Conservation (phyloP, 2,888 invertebrate species). For the Metallyticus violacea region DNA sequence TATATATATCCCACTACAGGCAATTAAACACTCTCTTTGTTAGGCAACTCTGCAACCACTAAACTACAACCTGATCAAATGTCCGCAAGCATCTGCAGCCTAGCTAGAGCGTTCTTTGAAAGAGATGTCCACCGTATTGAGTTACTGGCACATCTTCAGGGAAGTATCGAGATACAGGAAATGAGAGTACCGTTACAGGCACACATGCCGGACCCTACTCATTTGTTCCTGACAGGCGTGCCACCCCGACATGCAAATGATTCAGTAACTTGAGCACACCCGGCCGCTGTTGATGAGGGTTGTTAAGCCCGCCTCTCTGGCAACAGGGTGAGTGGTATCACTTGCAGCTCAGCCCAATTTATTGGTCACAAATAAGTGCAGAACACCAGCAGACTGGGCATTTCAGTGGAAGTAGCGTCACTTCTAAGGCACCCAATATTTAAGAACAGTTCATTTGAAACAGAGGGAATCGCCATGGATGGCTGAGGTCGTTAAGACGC, state of each 20-base stretch:
- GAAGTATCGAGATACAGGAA: background rate
- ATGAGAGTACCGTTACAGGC: background rate
- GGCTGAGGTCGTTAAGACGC: too few relatives aligned
- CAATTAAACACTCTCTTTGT: too few relatives aligned
- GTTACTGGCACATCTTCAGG: background rate
- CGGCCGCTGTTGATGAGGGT: background rate
- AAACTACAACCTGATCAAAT: background rate
- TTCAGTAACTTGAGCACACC: background rate
- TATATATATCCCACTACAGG: too few relatives aligned
- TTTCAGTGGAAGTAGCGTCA: too few relatives aligned
- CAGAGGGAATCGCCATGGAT: too few relatives aligned
- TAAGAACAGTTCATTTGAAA: too few relatives aligned
- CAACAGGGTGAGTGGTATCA: background rate
- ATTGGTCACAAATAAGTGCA: background rate
- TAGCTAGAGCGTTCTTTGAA: background rate
- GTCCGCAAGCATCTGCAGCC: background rate
- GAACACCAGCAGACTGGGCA: too few relatives aligned
- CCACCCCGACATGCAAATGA: background rate
- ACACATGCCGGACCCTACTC: background rate
- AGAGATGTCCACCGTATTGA: background rate
- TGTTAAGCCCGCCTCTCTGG: background rate
- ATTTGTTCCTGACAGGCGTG: background rate
- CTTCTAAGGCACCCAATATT: too few relatives aligned
- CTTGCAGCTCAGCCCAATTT: background rate
- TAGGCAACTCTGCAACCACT: background rate